Base-by-base conservation (phyloP, 2,113 vertebrate species). In the Herpetotheres cachinnans region DNA sequence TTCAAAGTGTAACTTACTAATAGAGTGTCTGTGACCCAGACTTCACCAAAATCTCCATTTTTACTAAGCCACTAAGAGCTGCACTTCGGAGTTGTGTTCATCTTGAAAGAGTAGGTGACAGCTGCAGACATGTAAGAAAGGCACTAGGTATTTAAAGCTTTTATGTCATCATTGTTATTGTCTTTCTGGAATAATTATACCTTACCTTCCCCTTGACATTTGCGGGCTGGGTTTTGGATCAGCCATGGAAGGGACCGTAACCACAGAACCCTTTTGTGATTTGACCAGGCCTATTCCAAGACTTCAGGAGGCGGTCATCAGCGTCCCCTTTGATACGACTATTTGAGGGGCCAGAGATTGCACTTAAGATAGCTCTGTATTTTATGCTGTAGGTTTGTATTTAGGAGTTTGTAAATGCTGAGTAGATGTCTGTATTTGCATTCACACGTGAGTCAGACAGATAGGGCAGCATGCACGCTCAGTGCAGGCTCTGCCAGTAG, bases 171-270 rank as follows among this genome's bases (percentile, higher is more conserved):
- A 2, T 10, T 72, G 52, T 81, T 83, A 74, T 49, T 71, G 36
- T 78, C 72, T 82, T 88, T 62, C 82, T 89, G 56, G 52, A 81
- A 56, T 92, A 97, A 95, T 92, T 92, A 72, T 50, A 82, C 8
- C 19, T 72, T 72, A 17, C 36, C 36, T 80, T 91, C 30, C 52
- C 40, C 65, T 84, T 8, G 15, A 55, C 47, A n/a, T 79, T 89
- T 10, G 2, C 54, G 85, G 58, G 17, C 61, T 56, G 80, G 26
- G 19, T 69, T 94, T 88, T 86, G 46, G 58, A 38, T 59, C 59
- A 94, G 11, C 17, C 6, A 2, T 1, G 5, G 65, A 81, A 69
- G 42, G 27, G 44, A 32, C 32, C 2, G 5, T 46, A 82, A 89
- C 61, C 80, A 70, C 73, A 72, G 49, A 88, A 78, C 9, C 1